Evolutionary conservation across 2,797 vertebrate genomes (phyloP).

Genomic region (Protonibea diacanthus): DNA sequence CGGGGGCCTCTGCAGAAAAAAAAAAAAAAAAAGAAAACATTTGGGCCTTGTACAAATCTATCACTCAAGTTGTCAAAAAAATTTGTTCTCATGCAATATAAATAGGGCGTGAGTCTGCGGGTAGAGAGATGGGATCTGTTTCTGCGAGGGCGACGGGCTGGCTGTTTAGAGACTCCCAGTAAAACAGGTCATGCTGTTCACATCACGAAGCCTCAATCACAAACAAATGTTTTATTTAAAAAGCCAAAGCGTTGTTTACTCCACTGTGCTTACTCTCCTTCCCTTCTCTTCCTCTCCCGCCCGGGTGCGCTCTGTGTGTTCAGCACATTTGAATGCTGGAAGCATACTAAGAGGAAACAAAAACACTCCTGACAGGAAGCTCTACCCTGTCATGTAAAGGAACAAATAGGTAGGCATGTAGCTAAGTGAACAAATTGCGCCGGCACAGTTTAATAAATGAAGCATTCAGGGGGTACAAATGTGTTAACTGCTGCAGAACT

Average conservation of each 20-base stretch:
- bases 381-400: conserved; percentile 80
- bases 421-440: conserved; percentile 80
- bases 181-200: conserved; percentile 88
- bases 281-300: conserved; percentile 71
- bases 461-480: conserved; percentile 81
- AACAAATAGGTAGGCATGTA: conserved; percentile 79
- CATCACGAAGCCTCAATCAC: conserved; percentile 86
- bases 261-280: conserved; percentile 72
- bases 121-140: conserved; percentile 87
- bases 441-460: conserved; percentile 77
- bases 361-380: conserved; percentile 84
- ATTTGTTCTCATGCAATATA: conserved; percentile 96
- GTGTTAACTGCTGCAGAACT: conserved; percentile 74
- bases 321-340: conserved; percentile 81
- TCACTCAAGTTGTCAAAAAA: conserved; percentile 95
- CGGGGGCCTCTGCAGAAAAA: conserved; percentile 76
- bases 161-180: conserved; percentile 82
- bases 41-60: conserved; percentile 91
- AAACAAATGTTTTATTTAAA: conserved; percentile 90
- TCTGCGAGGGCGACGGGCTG: conserved; percentile 83
- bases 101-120: conserved; percentile 88
- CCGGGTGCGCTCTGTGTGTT: conserved; percentile 71
- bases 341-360: conserved; percentile 78
- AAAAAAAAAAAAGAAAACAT: conserved; percentile 85
- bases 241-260: conserved; percentile 86